Conservation (phyloP, 2,797 vertebrate species). For the Perodicticus potto region DNA sequence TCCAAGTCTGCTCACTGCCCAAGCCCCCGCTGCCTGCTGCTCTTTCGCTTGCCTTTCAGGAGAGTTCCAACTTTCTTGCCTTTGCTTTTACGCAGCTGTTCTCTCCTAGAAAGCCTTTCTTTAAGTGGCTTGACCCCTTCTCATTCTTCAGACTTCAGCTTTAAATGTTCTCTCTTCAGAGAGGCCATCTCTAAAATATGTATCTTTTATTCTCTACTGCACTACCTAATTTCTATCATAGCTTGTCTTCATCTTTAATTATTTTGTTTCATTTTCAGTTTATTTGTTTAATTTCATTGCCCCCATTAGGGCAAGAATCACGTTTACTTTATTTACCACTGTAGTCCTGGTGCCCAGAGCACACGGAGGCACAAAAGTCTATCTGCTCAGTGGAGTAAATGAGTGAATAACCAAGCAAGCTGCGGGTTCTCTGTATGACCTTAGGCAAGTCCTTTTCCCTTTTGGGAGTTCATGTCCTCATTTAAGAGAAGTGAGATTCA, state of each 20-base stretch:
- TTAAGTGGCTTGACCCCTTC: not conserved
- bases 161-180: not conserved
- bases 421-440: not conserved
- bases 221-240: not conserved
- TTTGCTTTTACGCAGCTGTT: not conserved
- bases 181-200: not conserved
- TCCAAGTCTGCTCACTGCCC: not conserved
- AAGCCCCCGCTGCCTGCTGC: fast-evolving
- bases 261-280: not conserved
- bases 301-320: not conserved
- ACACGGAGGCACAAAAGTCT: not conserved
- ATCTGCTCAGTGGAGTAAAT: not conserved
- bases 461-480: not conserved
- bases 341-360: not conserved
- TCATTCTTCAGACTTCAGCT: not conserved
- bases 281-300: not conserved
- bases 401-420: not conserved
- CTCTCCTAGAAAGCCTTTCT: not conserved
- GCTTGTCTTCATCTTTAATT: conserved; percentile 21
- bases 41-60: not conserved
- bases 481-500: not conserved
- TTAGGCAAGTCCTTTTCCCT: not conserved
- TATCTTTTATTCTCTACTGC: not conserved
- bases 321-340: not conserved
- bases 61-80: not conserved